Conservation (phyloP, 2,888 invertebrate genomes). For the Seira sanloemensis region DNA sequence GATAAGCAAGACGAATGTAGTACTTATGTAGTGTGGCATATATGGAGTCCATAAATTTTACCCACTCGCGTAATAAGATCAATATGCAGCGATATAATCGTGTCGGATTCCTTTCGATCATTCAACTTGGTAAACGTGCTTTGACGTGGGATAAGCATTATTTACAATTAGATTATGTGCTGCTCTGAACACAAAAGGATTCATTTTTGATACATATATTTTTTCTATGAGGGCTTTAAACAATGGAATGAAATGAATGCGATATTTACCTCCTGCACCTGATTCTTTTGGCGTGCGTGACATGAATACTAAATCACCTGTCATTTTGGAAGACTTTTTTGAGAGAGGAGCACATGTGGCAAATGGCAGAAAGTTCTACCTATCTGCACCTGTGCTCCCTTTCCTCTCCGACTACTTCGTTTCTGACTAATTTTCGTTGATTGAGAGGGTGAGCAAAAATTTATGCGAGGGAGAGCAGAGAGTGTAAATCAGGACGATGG, state of each 20-base stretch:
- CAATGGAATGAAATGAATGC: slow-evolving; percentile 25
- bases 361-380: no score
- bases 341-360: slow-evolving; percentile 21
- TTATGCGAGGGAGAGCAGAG: background rate
- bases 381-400: slow-evolving; percentile 30
- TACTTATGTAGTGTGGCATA: no score
- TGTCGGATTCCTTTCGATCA: slow-evolving; percentile 42
- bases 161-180: slow-evolving; percentile 47
- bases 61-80: background rate
- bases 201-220: background rate
- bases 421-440: slow-evolving; percentile 30
- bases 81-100: background rate
- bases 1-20: no score
- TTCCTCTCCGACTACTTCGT: background rate
- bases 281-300: slow-evolving; percentile 17
- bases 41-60: no score
- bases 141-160: background rate
- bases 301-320: slow-evolving; percentile 37
- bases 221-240: slow-evolving; percentile 24
- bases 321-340: slow-evolving; percentile 2
- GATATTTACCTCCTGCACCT: slow-evolving; percentile 18
- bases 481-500: slow-evolving; percentile 51
- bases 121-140: slow-evolving; percentile 38
- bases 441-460: background rate
- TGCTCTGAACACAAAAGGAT: background rate